Evolutionary conservation across 2,113 vertebrate species (phyloP), one percentile per base, ranked within the genome.

Genomic region (Pelodiscus sinensis): DNA sequence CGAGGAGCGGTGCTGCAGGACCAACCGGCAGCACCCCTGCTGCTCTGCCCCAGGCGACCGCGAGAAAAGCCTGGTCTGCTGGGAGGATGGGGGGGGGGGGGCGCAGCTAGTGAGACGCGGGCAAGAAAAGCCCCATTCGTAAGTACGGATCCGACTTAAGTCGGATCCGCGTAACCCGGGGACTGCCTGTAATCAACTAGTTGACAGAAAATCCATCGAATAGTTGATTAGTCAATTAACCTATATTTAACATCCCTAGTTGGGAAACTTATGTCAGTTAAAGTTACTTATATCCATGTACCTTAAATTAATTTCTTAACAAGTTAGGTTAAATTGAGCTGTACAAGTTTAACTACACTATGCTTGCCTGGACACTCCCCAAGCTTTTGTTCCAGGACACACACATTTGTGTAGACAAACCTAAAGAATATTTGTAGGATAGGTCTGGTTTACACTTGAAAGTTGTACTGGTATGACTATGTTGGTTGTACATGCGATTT

Each of bases 351-450:
- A 44, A 44, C 44, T 44, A 44, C 44, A 44, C 44, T 44, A 22
- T 0, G 27, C 84, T 14, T 22, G 19, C 12, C 38, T 73, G 19
- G 80, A 97, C 16, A 79, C 12, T 73, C 85, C 84, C 87, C 82
- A 93, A 84, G 89, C 3, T n/a, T 83, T 89, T 83, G 27, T 7
- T 96, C 86, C 92, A 95, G 95, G 88, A 92, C 92, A 94, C 94
- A 89, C 92, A 83, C 88, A 65, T 96, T 90, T 4, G 78, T 13
- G 79, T 68, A 84, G 86, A 29, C 78, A 85, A 89, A 77, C 86
- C 79, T 80, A 55, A 12, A 65, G 95, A 91, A 87, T 5, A 75
- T 5, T 82, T 14, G 6, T 4, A 57, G 54, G 13, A 29, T 85
- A 79, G 84, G 86, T 84, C 93, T 93, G 85, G 94, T 75, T 92